Evolutionary conservation across 2,888 invertebrate genomes (phyloP), one percentile per base, ranked within the genome.

Genomic region (Ophion obscuratus): DNA sequence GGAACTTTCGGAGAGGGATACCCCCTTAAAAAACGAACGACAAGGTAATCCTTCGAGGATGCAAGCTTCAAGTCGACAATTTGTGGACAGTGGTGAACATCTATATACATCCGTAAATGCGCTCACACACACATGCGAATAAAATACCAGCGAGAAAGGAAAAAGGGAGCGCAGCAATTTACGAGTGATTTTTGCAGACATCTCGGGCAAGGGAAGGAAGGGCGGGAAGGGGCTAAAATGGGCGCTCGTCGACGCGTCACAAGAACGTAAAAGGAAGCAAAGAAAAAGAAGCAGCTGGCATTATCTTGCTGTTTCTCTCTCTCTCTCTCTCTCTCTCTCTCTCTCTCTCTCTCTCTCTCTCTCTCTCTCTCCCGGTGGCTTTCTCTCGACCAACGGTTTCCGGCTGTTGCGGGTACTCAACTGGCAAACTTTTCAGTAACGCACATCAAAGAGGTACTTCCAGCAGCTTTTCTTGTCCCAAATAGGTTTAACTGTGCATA

Each of bases 201-300:
- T 79, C 75, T 61, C 24, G 61, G 57, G 40, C 47, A 71, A 40
- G 73, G 66, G 36, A 59, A 66, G 40, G 44, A 61, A 73, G n/a
- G 40, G 20, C 10, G 59, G 14, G 40, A 36, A 20, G 1, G 79
- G 40, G 59, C 57, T 73, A 75, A 61, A 77, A 67, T 71, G 77
- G 76, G 53, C 84, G 61, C 68, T 80, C 79, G 67, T 71, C 62
- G 77, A 64, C 64, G 76, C 74, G 77, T 83, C 80, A 78, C 53
- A 75, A 86, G 74, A 86, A 70, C 77, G 68, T 81, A 86, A 86
- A 86, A 81, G 73, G 73, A 80, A 85, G 71, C n/a, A 80, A 80
- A 64, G 64, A 40, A 67, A 83, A 24, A 31, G 62, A 83, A 74
- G 83, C 86, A 83, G 86, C 86, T 83, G 86, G 77, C 77, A 75